These are phyloP conservation scores for Battus philenor DNA, from an alignment of 1,140 invertebrate genomes.

Conservation along the genomic window DNA sequence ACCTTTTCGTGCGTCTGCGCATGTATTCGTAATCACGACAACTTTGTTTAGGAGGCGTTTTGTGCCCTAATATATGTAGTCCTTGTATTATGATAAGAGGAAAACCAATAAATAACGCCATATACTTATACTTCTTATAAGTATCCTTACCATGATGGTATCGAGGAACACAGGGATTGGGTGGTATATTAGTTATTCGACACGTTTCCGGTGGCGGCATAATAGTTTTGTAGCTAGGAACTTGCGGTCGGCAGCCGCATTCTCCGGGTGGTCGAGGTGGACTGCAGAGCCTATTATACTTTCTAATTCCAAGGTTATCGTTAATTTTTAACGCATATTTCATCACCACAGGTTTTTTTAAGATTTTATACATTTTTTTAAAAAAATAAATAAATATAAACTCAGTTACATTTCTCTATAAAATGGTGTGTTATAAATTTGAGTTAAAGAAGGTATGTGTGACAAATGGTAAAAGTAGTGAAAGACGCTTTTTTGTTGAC, in stretches of 20 bases:
- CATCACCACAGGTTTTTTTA: too few species aligned
- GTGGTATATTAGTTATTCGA: slow-evolving; percentile 33
- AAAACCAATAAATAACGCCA: slow-evolving; percentile 43
- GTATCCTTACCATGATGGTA: slow-evolving; percentile 42
- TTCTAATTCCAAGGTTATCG: slow-evolving; percentile 8
- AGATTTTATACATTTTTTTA: too few species aligned
- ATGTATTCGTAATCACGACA: slow-evolving; percentile 66
- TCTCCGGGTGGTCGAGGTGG: slow-evolving; percentile 25
- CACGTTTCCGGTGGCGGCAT: slow-evolving; percentile 37
- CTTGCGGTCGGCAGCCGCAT: slow-evolving; percentile 24
- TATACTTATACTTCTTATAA: slow-evolving; percentile 47
- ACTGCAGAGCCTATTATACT: slow-evolving; percentile 44
- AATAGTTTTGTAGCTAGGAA: slow-evolving; percentile 24
- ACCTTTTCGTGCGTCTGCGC: slow-evolving; percentile 74
- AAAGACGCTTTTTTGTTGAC: too few species aligned
- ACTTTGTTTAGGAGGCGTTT: slow-evolving; percentile 28
- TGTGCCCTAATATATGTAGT: slow-evolving; percentile 28
- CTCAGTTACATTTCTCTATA: too few species aligned
- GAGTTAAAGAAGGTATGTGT: too few species aligned
- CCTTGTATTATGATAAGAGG: slow-evolving; percentile 48
- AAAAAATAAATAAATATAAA: too few species aligned
- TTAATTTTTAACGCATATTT: too few species aligned
- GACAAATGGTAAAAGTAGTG: too few species aligned
- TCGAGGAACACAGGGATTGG: slow-evolving; percentile 51
- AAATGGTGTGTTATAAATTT: too few species aligned